Conservation (phyloP, 2,113 vertebrate species). For the Cyphomyrus plagiostoma region DNA sequence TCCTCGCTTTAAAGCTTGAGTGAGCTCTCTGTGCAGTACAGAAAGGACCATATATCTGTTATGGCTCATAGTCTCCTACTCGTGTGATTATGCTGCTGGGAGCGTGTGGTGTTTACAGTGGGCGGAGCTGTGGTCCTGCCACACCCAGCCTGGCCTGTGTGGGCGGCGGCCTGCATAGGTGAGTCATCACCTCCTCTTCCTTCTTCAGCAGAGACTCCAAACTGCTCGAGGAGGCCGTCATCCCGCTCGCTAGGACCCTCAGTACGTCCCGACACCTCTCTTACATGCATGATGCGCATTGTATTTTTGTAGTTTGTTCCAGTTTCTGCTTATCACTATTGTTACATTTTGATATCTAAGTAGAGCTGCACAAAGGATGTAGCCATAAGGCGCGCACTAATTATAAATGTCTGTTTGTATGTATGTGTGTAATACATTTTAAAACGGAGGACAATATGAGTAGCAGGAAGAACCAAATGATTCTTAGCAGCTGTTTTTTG, state of each 20-base stretch:
- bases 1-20: background rate
- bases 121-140: background rate
- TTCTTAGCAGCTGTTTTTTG: background rate
- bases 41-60: background rate
- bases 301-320: background rate
- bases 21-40: background rate
- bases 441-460: background rate
- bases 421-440: background rate
- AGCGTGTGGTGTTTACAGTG: background rate
- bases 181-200: background rate
- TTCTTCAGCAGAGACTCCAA: slow-evolving; percentile 77
- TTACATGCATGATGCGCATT: background rate
- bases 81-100: background rate
- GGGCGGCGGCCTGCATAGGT: background rate
- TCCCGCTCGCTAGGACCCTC: slow-evolving; percentile 81
- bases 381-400: background rate
- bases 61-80: background rate
- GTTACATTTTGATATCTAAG: background rate
- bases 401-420: background rate
- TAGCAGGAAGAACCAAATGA: background rate
- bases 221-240: slow-evolving; percentile 83
- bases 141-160: background rate
- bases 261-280: slow-evolving; percentile 61
- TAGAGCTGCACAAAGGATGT: background rate
- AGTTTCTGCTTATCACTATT: background rate